These are phyloP conservation scores for Minunthozetes semirufus DNA, from an alignment of 2,888 invertebrate species.

Conservation along the genomic window DNA sequence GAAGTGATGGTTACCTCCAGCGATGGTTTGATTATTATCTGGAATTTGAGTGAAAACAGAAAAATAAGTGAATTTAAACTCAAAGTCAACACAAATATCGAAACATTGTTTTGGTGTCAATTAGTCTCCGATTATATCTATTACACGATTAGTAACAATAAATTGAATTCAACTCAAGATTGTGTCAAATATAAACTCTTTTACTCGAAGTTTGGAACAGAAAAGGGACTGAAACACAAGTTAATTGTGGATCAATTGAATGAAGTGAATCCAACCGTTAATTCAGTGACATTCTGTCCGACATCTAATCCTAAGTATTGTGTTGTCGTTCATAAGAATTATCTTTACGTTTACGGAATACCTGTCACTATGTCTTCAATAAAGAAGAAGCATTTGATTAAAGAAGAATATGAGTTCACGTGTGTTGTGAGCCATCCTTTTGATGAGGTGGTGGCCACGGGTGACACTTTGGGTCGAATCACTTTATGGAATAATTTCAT, in stretches of 20 bases:
- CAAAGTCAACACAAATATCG: background rate
- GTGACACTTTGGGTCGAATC: conserved; percentile 34
- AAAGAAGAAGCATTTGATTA: background rate
- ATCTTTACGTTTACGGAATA: conserved; percentile 1
- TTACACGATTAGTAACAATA: background rate
- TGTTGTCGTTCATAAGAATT: background rate
- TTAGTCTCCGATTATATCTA: background rate
- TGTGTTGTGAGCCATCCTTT: conserved; percentile 34
- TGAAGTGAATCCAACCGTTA: background rate
- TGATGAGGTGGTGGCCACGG: conserved; percentile 33
- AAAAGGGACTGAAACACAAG: background rate
- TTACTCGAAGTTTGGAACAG: background rate
- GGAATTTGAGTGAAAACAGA: conserved; percentile 26
- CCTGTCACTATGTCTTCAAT: background rate
- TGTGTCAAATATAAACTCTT: background rate
- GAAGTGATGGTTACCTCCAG: background rate
- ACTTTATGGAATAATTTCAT: conserved; percentile 43
- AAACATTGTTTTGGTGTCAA: background rate
- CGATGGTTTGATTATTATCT: conserved; percentile 18
- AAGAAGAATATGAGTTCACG: conserved; percentile 29
- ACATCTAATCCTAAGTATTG: background rate
- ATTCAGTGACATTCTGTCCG: conserved; percentile 28
- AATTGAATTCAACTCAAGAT: background rate
- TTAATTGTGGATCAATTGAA: background rate
- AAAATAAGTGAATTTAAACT: background rate